phyloP scores from a whole-genome alignment of 1,140 invertebrate genomes.

The Ephestia elutella region DNA sequence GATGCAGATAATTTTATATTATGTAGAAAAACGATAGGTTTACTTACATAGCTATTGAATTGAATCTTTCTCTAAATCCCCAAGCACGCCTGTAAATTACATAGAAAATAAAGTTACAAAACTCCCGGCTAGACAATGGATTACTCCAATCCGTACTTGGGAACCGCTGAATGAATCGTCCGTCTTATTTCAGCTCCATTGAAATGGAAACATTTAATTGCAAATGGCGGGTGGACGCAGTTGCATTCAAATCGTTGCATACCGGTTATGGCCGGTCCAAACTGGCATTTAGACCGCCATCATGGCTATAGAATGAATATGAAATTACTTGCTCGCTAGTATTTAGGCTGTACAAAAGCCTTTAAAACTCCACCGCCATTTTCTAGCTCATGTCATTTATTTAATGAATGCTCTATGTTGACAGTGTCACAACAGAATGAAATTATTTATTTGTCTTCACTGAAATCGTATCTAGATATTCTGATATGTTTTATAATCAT shows the following conservation, averaged over 20 bases:
- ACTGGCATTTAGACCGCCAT: constrained; percentile 11
- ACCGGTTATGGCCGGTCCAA: constrained; percentile 14
- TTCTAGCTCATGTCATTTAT: too few species aligned
- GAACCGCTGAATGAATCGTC: constrained; percentile 14
- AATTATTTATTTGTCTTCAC: too few species aligned
- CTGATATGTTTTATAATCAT: too few species aligned
- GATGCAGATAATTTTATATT: too few species aligned
- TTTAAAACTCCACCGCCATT: too few species aligned
- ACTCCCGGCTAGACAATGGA: not conserved
- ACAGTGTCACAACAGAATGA: too few species aligned
- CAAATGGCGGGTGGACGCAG: constrained; percentile 24
- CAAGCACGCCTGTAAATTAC: not conserved
- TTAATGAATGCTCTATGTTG: too few species aligned
- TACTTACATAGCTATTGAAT: too few species aligned
- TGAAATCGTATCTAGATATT: too few species aligned
- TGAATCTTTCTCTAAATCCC: too few species aligned
- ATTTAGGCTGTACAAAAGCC: not conserved
- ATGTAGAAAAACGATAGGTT: not conserved
- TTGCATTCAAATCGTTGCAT: constrained; percentile 35
- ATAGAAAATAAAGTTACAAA: constrained; percentile 1
- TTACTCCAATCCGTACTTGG: constrained; percentile 4
- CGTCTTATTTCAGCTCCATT: constrained; percentile 44
- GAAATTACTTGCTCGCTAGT: constrained; percentile 9
- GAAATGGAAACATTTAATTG: constrained; percentile 55
- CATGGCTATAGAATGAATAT: constrained; percentile 8